Percentiles rank a stretch among this genome's conserved stretches.
Evolutionary conservation across 2,113 vertebrate species (phyloP).

Genomic region (Euleptes europaea): DNA sequence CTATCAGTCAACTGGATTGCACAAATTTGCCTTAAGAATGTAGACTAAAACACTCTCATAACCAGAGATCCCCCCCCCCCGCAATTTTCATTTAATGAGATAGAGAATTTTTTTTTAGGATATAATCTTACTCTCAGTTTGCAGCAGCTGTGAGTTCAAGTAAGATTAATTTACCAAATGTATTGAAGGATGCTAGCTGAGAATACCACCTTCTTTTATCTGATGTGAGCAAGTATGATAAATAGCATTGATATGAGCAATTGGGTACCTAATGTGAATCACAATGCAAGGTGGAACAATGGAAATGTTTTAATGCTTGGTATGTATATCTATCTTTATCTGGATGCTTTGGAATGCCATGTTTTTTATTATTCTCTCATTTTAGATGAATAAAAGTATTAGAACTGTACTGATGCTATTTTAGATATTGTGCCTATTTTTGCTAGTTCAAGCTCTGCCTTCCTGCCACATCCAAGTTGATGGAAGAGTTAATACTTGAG

Average conservation of each 20-base stretch:
- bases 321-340: not conserved
- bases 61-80: no score
- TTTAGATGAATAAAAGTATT: fast-evolving
- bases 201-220: conserved; percentile 11
- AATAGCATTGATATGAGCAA: not conserved
- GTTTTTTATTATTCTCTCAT: not conserved
- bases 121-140: fast-evolving
- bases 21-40: not conserved
- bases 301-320: not conserved
- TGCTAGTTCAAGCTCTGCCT: not conserved
- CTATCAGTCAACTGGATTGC: not conserved
- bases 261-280: not conserved
- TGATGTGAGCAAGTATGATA: conserved; percentile 1
- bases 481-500: not conserved
- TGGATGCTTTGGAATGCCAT: not conserved
- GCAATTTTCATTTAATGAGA: no score
- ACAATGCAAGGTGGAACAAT: not conserved
- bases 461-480: not conserved
- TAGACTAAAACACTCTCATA: not conserved
- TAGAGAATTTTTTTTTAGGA: not conserved
- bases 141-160: not conserved
- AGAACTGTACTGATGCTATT: not conserved
- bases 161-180: conserved; percentile 1
- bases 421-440: not conserved
- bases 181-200: not conserved